A percentile compares a stretch with the other conserved stretches of the same genome.
phyloP scores from a whole-genome alignment of 2,888 invertebrate genomes.

The Cerastis rubricosa region DNA sequence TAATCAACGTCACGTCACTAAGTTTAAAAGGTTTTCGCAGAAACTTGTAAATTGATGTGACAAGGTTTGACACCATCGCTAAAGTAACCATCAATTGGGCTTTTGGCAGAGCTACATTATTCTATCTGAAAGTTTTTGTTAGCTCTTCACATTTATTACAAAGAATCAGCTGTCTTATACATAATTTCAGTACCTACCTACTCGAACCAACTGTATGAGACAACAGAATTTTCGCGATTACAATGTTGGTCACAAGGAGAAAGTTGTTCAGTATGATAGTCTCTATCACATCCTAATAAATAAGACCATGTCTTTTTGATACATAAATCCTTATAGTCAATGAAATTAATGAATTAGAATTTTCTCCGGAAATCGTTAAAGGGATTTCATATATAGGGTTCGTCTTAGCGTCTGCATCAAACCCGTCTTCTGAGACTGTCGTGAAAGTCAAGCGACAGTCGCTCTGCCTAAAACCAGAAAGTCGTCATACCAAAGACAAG shows the following conservation, averaged over 20 bases:
- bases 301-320: neutral
- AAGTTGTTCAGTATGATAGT: neutral
- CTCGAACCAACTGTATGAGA: neutral
- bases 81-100: neutral
- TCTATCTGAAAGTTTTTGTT: neutral
- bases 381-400: neutral
- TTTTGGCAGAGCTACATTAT: neutral
- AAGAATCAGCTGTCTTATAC: too few species aligned
- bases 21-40: slow-evolving; percentile 32
- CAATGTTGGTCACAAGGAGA: neutral
- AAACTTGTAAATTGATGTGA: slow-evolving; percentile 17
- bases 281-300: neutral
- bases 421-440: slow-evolving; percentile 28
- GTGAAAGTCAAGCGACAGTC: slow-evolving; percentile 45
- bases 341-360: neutral
- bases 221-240: neutral
- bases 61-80: slow-evolving; percentile 7
- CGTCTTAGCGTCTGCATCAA: neutral
- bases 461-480: slow-evolving; percentile 50
- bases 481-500: slow-evolving; percentile 34
- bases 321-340: too few species aligned
- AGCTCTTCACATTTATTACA: neutral
- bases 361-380: neutral
- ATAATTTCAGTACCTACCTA: neutral
- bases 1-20: slow-evolving; percentile 39